Conservation (phyloP, 2,113 vertebrate species). For the Sinosuthora webbiana region DNA sequence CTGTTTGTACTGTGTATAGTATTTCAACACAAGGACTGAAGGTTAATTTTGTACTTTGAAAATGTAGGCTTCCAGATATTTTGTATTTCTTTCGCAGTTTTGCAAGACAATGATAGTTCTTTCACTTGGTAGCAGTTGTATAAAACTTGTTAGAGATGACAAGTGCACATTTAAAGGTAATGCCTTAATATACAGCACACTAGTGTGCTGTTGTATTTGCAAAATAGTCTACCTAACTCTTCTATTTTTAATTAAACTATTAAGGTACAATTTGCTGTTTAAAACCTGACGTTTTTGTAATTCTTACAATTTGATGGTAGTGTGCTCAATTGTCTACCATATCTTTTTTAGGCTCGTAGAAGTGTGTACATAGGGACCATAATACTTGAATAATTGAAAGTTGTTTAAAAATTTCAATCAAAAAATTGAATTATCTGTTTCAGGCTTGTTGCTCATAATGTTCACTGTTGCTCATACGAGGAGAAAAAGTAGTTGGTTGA, state of each 20-base stretch:
- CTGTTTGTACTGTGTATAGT: constrained; percentile 48
- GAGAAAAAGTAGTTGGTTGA: constrained; percentile 57
- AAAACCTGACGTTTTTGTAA: constrained; percentile 74
- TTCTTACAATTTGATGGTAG: constrained; percentile 65
- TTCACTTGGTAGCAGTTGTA: constrained; percentile 75
- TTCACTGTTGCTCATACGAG: constrained; percentile 54
- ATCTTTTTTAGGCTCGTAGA: constrained; percentile 64
- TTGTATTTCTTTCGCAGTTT: constrained; percentile 81
- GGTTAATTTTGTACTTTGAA: constrained; percentile 75
- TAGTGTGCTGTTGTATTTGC: constrained; percentile 75
- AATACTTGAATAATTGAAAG: constrained; percentile 69
- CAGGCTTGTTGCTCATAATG: constrained; percentile 43
- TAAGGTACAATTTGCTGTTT: constrained; percentile 77
- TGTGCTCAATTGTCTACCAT: constrained; percentile 69
- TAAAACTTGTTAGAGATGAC: constrained; percentile 72
- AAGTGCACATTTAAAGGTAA: constrained; percentile 67
- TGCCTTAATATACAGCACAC: constrained; percentile 69
- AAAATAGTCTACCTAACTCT: constrained; percentile 73
- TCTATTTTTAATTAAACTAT: constrained; percentile 77
- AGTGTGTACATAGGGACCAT: constrained; percentile 69
- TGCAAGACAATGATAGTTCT: constrained; percentile 75
- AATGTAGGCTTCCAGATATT: constrained; percentile 75
- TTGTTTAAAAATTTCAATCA: constrained; percentile 38
- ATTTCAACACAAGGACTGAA: constrained; percentile 65
- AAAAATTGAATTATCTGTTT: constrained; percentile 34